Evolutionary conservation across 2,888 invertebrate species (phyloP).

Genomic region (Clanis bilineata): DNA sequence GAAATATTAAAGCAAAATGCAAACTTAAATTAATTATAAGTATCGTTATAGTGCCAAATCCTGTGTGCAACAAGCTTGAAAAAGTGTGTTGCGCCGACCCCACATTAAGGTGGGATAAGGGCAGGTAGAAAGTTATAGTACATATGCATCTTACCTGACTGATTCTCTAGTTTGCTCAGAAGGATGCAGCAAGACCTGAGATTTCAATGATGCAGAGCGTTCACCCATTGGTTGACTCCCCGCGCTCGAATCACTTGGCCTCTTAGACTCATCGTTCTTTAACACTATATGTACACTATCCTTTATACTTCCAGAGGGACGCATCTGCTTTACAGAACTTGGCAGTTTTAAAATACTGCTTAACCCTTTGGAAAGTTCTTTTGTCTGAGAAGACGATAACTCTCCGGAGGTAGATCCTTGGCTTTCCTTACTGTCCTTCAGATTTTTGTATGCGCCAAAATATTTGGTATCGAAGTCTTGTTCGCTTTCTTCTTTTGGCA

Average conservation of each 20-base stretch:
- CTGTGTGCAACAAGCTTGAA: too few relatives aligned
- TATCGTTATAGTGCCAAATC: too few relatives aligned
- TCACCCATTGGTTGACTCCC: background rate
- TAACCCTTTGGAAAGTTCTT: slow-evolving; percentile 21
- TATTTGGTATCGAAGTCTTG: slow-evolving; percentile 71
- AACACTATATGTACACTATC: slow-evolving; percentile 25
- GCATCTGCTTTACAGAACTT: slow-evolving; percentile 28
- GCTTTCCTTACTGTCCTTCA: slow-evolving; percentile 36
- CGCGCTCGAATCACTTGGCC: slow-evolving; percentile 24
- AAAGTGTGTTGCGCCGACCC: too few relatives aligned
- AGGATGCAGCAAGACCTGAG: slow-evolving; percentile 37
- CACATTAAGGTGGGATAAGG: too few relatives aligned
- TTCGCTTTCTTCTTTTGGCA: slow-evolving; percentile 63
- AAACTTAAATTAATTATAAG: too few relatives aligned
- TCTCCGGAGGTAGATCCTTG: slow-evolving; percentile 25
- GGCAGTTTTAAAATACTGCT: slow-evolving; percentile 28
- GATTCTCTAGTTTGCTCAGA: slow-evolving; percentile 38
- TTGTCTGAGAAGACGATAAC: slow-evolving; percentile 20
- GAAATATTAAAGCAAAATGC: too few relatives aligned
- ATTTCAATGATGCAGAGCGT: slow-evolving; percentile 27
- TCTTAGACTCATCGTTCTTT: slow-evolving; percentile 20
- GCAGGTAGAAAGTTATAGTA: background rate
- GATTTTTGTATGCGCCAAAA: slow-evolving; percentile 63
- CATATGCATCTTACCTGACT: slow-evolving; percentile 35
- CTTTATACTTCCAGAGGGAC: slow-evolving; percentile 19